A percentile compares a stretch with the other conserved stretches of the same genome.
These are phyloP conservation scores for Halictus quadricinctus DNA, from an alignment of 2,888 invertebrate species.

Conservation along the genomic window DNA sequence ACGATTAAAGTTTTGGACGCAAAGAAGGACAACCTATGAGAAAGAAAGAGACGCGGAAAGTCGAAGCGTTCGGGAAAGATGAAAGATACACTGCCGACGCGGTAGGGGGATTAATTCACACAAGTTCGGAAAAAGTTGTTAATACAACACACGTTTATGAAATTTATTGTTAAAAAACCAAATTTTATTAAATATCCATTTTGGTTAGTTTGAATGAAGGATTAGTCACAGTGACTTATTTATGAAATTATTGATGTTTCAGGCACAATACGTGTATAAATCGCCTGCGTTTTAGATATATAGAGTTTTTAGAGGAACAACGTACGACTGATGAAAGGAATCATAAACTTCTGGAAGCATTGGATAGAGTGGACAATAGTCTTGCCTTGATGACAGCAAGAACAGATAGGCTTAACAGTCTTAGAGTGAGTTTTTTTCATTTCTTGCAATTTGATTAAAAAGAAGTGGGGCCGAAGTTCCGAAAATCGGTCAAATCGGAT, in stretches of 20 bases:
- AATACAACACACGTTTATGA: background rate
- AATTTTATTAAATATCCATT: background rate
- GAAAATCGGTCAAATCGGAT: too few relatives aligned
- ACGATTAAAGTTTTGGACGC: too few relatives aligned
- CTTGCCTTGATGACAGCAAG: slow-evolving; percentile 85
- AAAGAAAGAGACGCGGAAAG: too few relatives aligned
- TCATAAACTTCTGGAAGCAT: slow-evolving; percentile 84
- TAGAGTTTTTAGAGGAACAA: slow-evolving; percentile 85
- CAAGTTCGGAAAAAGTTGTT: background rate
- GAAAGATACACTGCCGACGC: too few relatives aligned
- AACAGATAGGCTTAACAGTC: slow-evolving; percentile 85
- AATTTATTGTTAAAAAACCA: background rate
- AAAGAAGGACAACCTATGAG: too few relatives aligned
- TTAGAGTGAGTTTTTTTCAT: slow-evolving; percentile 82
- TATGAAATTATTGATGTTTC: slow-evolving; percentile 55
- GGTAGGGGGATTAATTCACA: too few relatives aligned
- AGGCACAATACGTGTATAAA: slow-evolving; percentile 80
- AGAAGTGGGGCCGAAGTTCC: too few relatives aligned
- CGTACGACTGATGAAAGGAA: slow-evolving; percentile 85
- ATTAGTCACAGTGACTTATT: background rate
- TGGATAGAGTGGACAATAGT: slow-evolving; percentile 85
- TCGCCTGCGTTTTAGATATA: slow-evolving; percentile 82
- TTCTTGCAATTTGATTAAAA: background rate
- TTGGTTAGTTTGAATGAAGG: background rate
- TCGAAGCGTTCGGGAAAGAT: too few relatives aligned